Evolutionary conservation across 2,888 invertebrate genomes (phyloP), one percentile per base, ranked within the genome.

Genomic region (Elegia similella): DNA sequence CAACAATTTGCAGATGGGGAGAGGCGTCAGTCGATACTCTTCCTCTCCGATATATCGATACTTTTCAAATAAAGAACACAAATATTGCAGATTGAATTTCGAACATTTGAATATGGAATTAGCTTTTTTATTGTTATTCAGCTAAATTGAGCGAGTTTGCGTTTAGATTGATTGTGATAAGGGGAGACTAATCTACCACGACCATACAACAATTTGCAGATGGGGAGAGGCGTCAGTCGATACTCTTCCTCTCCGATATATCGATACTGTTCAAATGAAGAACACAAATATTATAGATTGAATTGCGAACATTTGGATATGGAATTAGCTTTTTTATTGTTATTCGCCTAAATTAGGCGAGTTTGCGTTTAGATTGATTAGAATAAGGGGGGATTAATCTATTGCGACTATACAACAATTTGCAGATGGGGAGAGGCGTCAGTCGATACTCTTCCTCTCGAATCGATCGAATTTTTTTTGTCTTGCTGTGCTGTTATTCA

Each of bases 131-230:
- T n/a, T n/a, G n/a, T n/a, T n/a, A 80, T 82, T 80, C 76, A 80
- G 80, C 80, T 75, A 76, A 82, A 83, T 84, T 84, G 82, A 85
- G 74, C 75, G 78, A 80, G 80, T 82, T 83, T 74, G 74, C 76
- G 75, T 80, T 70, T 76, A 76, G 80, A 84, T 82, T 86, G 86
- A 86, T 86, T 84, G 79, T 75, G 74, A 74, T 75, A 79, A 79
- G 73, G 62, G 66, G 66, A 58, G 58, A 72, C 69, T 82, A 81
- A 84, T 82, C 78, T 70, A 70, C 67, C 55, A 70, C 77, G 75
- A 75, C 76, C 79, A 82, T 80, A 80, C 76, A 77, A 78, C 78
- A 80, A 79, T 80, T 80, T 82, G 69, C 59, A 62, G 60, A 55
- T 72, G 76, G 76, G 63, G 75, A 13, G 17, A 7, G 44, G 13